Evolutionary conservation across 2,797 vertebrate species (phyloP), one percentile per base, ranked within the genome.

Genomic region (Petrocephalus schoutedeni): DNA sequence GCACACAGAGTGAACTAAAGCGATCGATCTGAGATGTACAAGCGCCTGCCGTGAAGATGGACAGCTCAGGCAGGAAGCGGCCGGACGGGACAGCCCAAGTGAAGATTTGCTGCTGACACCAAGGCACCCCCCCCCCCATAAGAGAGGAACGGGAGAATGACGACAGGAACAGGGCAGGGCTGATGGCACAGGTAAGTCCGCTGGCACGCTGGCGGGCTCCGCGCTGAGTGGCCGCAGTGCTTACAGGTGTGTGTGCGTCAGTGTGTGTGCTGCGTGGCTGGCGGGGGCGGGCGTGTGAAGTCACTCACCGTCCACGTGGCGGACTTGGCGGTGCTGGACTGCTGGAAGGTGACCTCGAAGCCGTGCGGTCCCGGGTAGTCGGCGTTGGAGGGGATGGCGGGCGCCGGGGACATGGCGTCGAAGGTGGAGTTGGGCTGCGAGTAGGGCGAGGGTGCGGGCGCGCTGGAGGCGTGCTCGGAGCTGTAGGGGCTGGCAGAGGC

Each of bases 341-440:
- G 98, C 95, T 99, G 98, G 95, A 99, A 99, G 93, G 98, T 99
- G 93, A 99, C 98, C 92, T 99, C 97, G 85, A 99, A 99, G 96
- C 94, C 94, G 91, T 99, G 98, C 14, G 97, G 96, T 51, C 98
- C 98, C 0, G 98, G 98, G 92, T 99, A 99, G 96, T 99, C 98
- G 0, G 98, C 96, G 95, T 98, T 99, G 94, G 98, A 99, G 88
- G 98, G 98, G 95, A 99, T 99, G 94, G 97, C 96, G 0, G 98
- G 98, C 0, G 98, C 97, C 0, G 98, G 98, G 45, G 98, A 99
- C 96, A 98, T 97, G 93, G 98, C 95, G 92, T 99, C 98, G 64
- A 99, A 99, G 91, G 98, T 99, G 92, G 98, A 99, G 97, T 98
- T 99, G 95, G 98, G 98, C 94, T 99, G 98, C 0, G 98, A 97